These are phyloP conservation scores for Magallana angulata DNA, from an alignment of 1,140 invertebrate genomes.

Conservation along the genomic window DNA sequence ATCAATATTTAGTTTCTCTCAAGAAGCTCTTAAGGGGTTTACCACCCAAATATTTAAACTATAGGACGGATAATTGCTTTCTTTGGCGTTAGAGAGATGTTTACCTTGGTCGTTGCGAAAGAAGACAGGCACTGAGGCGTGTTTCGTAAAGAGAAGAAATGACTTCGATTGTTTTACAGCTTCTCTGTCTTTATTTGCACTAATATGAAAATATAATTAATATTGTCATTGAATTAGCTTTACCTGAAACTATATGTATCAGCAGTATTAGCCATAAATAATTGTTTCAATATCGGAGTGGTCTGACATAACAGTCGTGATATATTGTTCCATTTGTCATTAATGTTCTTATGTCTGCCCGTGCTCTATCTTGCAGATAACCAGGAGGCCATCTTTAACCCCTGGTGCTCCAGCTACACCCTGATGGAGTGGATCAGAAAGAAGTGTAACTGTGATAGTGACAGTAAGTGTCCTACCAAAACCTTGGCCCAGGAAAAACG, in stretches of 20 bases:
- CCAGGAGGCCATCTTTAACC: slow-evolving; percentile 72
- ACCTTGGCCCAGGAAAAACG: too few relatives aligned
- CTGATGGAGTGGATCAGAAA: slow-evolving; percentile 71
- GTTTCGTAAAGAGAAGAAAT: too few relatives aligned
- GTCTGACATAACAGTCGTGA: too few relatives aligned
- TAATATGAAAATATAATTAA: too few relatives aligned
- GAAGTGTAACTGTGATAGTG: slow-evolving; percentile 70
- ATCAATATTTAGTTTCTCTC: slow-evolving; percentile 6
- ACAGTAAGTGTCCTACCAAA: slow-evolving; percentile 61
- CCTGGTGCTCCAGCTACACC: slow-evolving; percentile 70
- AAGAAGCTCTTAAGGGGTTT: background rate
- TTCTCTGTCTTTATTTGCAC: too few relatives aligned
- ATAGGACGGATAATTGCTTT: background rate
- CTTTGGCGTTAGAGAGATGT: background rate
- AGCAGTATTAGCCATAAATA: too few relatives aligned
- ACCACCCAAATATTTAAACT: slow-evolving; percentile 33
- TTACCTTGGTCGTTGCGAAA: background rate
- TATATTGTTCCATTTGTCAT: background rate
- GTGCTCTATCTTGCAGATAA: slow-evolving; percentile 65
- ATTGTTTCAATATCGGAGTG: too few relatives aligned
- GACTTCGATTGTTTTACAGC: too few relatives aligned
- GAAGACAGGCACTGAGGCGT: background rate
- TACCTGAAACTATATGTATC: too few relatives aligned
- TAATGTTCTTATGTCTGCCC: background rate
- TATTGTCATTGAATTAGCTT: too few relatives aligned